Evolutionary conservation across 1,140 invertebrate species (phyloP).

Genomic region (Cryptotermes secundus): DNA sequence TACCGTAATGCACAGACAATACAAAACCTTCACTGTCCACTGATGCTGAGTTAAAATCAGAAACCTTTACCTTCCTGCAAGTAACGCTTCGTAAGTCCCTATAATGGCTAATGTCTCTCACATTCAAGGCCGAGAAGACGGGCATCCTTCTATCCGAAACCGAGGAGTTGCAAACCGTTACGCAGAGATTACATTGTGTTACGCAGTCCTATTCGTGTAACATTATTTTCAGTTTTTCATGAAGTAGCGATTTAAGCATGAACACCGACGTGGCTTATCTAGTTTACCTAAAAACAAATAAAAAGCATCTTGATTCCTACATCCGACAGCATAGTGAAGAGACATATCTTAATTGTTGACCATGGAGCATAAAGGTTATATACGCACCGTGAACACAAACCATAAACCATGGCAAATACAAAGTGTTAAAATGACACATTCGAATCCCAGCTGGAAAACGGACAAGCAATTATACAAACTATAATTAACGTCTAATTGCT

Average conservation of each 20-base stretch:
- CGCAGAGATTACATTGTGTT: neutral
- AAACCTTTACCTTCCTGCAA: neutral
- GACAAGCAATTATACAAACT: no score
- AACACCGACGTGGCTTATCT: neutral
- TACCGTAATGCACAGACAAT: conserved; percentile 4
- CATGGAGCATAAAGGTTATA: neutral
- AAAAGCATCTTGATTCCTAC: neutral
- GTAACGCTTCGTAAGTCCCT: conserved; percentile 5
- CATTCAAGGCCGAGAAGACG: neutral
- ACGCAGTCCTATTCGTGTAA: neutral
- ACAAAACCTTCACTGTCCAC: neutral
- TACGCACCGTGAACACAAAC: neutral
- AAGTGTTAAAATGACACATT: no score
- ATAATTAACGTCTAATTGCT: no score
- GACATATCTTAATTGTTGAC: neutral
- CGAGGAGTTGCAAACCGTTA: neutral
- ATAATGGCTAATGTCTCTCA: neutral
- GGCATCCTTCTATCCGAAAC: neutral
- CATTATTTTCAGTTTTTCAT: neutral
- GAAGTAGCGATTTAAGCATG: neutral
- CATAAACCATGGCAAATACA: neutral
- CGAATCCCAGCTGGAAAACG: no score
- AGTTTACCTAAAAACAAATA: neutral
- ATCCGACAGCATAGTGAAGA: neutral
- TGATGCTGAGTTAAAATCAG: neutral